Conservation (phyloP, 2,113 vertebrate species). For the Rhodinocichla rosea region DNA sequence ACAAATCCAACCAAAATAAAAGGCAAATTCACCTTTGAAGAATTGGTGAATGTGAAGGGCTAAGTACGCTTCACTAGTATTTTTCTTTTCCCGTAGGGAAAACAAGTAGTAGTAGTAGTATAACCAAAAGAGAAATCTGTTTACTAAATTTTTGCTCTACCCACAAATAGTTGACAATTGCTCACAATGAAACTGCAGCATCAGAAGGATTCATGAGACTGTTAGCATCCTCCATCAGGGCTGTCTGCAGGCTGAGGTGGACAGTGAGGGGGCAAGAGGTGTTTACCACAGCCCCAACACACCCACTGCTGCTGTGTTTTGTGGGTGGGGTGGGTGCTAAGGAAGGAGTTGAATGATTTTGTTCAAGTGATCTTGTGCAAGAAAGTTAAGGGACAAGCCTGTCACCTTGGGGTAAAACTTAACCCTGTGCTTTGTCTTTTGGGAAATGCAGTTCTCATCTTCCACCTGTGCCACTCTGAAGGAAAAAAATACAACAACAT, state of each 20-base stretch:
- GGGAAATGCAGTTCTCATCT: not conserved
- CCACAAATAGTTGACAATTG: not conserved
- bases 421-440: not conserved
- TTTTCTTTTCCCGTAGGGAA: not conserved
- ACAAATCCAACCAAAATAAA: not conserved
- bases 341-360: not conserved
- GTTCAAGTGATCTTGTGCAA: not conserved
- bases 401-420: not conserved
- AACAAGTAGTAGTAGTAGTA: not conserved
- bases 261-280: not conserved
- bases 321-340: not conserved
- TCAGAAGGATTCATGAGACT: not conserved
- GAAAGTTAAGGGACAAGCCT: not conserved
- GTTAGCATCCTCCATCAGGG: accelerated
- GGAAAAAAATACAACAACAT: not conserved
- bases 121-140: not conserved
- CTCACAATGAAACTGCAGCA: not conserved
- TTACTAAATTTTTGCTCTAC: not conserved
- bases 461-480: not conserved
- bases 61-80: not conserved
- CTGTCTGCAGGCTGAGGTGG: not conserved
- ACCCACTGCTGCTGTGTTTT: not conserved
- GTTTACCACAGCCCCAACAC: not conserved
- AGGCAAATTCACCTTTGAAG: not conserved
- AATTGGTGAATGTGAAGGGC: not conserved